Percentiles rank a stretch among this genome's conserved stretches.
phyloP scores from a whole-genome alignment of 2,888 invertebrate species.

The Rhopalosiphum nymphaeae region DNA sequence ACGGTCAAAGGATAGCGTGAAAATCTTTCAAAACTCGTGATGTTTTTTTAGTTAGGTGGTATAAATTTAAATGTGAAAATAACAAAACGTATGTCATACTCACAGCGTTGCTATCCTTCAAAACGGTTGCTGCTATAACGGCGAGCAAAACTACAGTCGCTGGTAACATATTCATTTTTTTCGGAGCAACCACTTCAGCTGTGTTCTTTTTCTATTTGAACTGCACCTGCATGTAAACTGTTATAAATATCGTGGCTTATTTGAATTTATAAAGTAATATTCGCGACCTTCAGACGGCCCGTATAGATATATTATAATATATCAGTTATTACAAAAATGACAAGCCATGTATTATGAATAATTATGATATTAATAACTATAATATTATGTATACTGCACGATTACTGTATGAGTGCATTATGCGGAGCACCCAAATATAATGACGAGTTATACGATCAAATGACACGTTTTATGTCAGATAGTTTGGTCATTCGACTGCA shows the following conservation, averaged over 20 bases:
- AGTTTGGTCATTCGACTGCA: neutral
- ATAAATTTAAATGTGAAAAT: neutral
- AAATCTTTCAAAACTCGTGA: neutral
- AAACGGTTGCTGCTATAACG: neutral
- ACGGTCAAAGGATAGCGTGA: too few species aligned
- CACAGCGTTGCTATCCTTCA: slow-evolving; percentile 44
- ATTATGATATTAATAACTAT: neutral
- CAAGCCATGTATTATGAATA: neutral
- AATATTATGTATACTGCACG: neutral
- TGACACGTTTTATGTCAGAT: neutral
- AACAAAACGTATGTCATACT: slow-evolving; percentile 1
- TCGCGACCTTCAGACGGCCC: neutral
- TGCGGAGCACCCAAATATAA: neutral
- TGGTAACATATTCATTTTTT: neutral
- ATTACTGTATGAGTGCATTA: neutral
- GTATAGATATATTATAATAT: neutral
- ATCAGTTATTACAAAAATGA: neutral
- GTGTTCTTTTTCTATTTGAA: neutral
- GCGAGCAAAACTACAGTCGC: neutral
- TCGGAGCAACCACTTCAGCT: neutral
- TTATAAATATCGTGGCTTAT: neutral
- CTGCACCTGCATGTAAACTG: neutral
- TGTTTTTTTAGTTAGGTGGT: neutral
- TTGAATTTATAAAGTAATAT: neutral
- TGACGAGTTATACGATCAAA: neutral